Conservation (phyloP, 53 echinoderm and acorn worm species). For the Stichopus horrens region DNA sequence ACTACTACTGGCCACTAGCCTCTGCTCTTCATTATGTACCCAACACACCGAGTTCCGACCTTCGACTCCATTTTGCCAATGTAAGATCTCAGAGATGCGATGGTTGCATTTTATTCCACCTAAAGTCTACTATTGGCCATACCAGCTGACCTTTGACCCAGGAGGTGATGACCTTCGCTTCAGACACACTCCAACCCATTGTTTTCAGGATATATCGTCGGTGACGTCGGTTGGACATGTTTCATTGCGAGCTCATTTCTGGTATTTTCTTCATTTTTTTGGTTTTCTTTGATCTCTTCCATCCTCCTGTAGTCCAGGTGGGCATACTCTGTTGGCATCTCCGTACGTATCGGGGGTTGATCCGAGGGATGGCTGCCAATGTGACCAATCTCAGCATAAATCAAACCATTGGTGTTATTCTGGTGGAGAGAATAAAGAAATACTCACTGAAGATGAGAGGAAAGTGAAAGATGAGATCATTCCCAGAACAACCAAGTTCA, state of each 20-base stretch:
- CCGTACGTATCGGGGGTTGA: slow-evolving; percentile 70
- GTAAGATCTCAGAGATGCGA: not conserved
- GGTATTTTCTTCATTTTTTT: slow-evolving; percentile 34
- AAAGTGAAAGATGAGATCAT: too few relatives aligned
- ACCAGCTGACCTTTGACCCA: not conserved
- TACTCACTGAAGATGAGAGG: too few relatives aligned
- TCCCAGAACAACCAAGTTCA: too few relatives aligned
- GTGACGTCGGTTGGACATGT: not conserved
- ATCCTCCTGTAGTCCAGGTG: slow-evolving; percentile 60
- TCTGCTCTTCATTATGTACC: too few relatives aligned
- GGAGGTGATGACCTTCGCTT: not conserved
- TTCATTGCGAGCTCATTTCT: slow-evolving; percentile 4
- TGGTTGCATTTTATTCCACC: not conserved
- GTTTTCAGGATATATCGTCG: slow-evolving; percentile 12
- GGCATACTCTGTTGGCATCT: slow-evolving; percentile 66
- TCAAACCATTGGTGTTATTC: slow-evolving; percentile 67
- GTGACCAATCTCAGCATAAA: slow-evolving; percentile 73
- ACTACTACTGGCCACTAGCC: too few relatives aligned
- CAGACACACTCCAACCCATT: slow-evolving; percentile 19
- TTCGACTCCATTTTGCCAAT: too few relatives aligned
- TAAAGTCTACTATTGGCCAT: not conserved
- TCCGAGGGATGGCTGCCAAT: slow-evolving; percentile 49
- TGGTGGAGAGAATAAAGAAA: slow-evolving; percentile 1
- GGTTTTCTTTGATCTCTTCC: slow-evolving; percentile 41
- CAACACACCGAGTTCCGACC: too few relatives aligned